These are phyloP conservation scores for Bellardia bayeri DNA, from an alignment of 2,888 invertebrate species.

Conservation along the genomic window DNA sequence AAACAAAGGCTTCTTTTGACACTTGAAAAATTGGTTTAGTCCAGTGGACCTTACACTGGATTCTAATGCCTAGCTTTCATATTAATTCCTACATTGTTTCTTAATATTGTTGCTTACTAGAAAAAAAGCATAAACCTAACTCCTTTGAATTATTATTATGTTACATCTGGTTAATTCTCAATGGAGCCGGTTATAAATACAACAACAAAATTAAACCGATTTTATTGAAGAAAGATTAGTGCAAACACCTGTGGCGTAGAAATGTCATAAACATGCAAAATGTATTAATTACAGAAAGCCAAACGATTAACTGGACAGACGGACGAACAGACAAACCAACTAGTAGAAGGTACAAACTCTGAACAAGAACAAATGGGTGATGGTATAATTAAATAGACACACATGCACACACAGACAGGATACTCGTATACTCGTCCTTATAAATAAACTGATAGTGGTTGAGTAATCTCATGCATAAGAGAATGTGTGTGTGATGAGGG, in stretches of 20 bases:
- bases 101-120: too few relatives aligned
- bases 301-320: slow-evolving; percentile 70
- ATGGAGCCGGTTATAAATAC: not conserved
- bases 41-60: too few relatives aligned
- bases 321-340: slow-evolving; percentile 10
- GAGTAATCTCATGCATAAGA: slow-evolving; percentile 11
- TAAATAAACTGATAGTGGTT: slow-evolving; percentile 23
- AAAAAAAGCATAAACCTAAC: too few relatives aligned
- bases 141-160: too few relatives aligned
- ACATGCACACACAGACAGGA: slow-evolving; percentile 26
- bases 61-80: too few relatives aligned
- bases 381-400: slow-evolving; percentile 53
- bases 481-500: slow-evolving; percentile 67
- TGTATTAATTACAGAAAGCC: slow-evolving; percentile 80
- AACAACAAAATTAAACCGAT: slow-evolving; percentile 13
- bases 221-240: slow-evolving; percentile 76
- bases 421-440: slow-evolving; percentile 38
- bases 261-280: slow-evolving; percentile 78
- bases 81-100: too few relatives aligned
- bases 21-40: too few relatives aligned
- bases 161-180: not conserved
- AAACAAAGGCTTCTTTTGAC: too few relatives aligned
- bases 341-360: not conserved
- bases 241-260: slow-evolving; percentile 84
- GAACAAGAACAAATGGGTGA: slow-evolving; percentile 13